Percentiles rank a stretch among this genome's conserved stretches.
These are phyloP conservation scores for Bubo scandiacus DNA, from an alignment of 2,113 vertebrate genomes.

Conservation along the genomic window DNA sequence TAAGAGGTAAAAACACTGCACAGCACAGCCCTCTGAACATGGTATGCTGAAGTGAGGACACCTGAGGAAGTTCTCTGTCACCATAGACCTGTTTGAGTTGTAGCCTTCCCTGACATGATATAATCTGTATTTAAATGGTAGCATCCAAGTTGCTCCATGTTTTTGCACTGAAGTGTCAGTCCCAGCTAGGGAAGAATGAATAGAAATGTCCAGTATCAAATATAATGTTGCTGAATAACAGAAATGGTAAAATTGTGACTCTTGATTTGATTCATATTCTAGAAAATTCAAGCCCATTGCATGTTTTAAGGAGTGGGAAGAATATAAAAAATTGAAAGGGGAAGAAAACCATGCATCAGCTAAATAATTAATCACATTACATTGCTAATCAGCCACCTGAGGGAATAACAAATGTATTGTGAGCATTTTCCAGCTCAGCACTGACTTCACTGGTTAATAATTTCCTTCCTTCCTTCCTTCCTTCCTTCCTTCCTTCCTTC, in stretches of 20 bases:
- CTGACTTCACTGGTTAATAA: background rate
- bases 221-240: background rate
- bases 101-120: background rate
- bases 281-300: background rate
- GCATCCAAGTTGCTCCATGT: background rate
- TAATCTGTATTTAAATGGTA: background rate
- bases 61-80: background rate
- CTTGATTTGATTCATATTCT: background rate
- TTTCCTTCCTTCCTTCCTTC: fast-evolving
- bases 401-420: background rate
- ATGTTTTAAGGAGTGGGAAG: background rate
- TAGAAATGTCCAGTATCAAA: background rate
- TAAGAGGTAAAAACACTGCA: background rate
- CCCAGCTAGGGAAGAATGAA: background rate
- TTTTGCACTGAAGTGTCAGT: background rate
- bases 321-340: background rate
- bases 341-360: background rate
- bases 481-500: too few species aligned
- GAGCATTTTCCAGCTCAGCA: background rate
- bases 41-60: background rate
- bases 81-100: background rate
- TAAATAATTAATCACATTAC: background rate
- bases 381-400: background rate
- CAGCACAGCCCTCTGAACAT: background rate
- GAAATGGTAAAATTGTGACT: background rate